phyloP scores from a whole-genome alignment of 2,113 vertebrate species.

The Glareola pratincola region DNA sequence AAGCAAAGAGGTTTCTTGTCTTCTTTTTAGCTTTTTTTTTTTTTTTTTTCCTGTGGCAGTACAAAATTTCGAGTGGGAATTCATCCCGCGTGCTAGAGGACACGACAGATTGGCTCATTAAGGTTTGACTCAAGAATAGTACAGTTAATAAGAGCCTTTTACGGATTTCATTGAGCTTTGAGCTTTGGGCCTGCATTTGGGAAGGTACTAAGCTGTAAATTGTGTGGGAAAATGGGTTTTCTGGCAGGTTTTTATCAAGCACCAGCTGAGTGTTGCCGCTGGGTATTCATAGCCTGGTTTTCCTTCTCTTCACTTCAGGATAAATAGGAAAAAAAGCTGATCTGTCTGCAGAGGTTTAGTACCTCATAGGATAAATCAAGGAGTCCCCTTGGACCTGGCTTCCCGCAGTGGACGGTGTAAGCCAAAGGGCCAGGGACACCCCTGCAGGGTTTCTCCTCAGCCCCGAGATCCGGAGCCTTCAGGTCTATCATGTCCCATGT shows the following conservation, averaged over 20 bases:
- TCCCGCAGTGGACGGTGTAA: accelerated
- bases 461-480: neutral
- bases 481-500: accelerated
- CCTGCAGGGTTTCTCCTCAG: neutral
- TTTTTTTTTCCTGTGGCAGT: neutral
- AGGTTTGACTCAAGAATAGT: neutral
- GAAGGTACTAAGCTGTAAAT: neutral
- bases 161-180: neutral
- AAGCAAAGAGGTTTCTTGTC: neutral
- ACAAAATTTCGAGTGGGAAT: neutral
- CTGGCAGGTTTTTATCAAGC: neutral
- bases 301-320: neutral
- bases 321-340: neutral
- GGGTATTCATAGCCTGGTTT: neutral
- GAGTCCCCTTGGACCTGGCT: neutral
- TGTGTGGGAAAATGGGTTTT: neutral
- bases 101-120: neutral
- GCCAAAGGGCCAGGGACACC: neutral
- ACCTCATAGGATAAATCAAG: neutral
- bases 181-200: neutral
- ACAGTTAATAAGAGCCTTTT: neutral
- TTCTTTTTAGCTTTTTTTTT: neutral
- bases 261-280: neutral
- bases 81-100: neutral
- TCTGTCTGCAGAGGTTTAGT: neutral